Evolutionary conservation across 1,140 invertebrate species (phyloP).

Genomic region (Calliphora vicina): DNA sequence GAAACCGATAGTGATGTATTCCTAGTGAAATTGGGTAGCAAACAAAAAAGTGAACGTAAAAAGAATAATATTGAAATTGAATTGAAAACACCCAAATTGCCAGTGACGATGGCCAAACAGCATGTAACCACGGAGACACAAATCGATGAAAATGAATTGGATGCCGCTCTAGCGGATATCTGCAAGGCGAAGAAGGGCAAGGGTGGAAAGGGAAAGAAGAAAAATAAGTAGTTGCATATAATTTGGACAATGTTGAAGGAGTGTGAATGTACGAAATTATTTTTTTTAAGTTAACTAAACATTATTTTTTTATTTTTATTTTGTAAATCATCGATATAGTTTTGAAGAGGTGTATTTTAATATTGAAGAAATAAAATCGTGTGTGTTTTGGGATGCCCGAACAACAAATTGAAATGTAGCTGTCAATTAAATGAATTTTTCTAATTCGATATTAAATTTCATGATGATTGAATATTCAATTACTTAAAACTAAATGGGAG

Average conservation of each 20-base stretch:
- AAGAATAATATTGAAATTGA: slow-evolving; percentile 60
- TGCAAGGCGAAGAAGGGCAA: slow-evolving; percentile 40
- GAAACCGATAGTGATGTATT: slow-evolving; percentile 62
- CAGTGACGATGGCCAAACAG: slow-evolving; percentile 46
- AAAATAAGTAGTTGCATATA: slow-evolving; percentile 8
- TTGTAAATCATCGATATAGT: too few relatives aligned
- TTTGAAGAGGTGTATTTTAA: too few relatives aligned
- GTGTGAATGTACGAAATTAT: too few relatives aligned
- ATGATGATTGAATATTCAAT: too few relatives aligned
- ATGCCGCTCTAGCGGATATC: slow-evolving; percentile 23
- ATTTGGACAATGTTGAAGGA: not conserved
- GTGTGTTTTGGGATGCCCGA: too few relatives aligned
- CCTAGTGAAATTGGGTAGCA: slow-evolving; percentile 59
- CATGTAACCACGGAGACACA: slow-evolving; percentile 59
- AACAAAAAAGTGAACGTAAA: slow-evolving; percentile 53
- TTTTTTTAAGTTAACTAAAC: too few relatives aligned
- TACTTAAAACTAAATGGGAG: too few relatives aligned
- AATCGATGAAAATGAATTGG: slow-evolving; percentile 53
- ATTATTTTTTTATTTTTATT: too few relatives aligned
- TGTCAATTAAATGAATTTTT: too few relatives aligned
- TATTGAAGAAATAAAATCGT: too few relatives aligned
- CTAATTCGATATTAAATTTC: too few relatives aligned
- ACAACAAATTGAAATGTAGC: too few relatives aligned
- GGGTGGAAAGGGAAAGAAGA: slow-evolving; percentile 48
- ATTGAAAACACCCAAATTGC: slow-evolving; percentile 57